Base-by-base conservation (phyloP, 2,797 vertebrate genomes). In the Dallia pectoralis region DNA sequence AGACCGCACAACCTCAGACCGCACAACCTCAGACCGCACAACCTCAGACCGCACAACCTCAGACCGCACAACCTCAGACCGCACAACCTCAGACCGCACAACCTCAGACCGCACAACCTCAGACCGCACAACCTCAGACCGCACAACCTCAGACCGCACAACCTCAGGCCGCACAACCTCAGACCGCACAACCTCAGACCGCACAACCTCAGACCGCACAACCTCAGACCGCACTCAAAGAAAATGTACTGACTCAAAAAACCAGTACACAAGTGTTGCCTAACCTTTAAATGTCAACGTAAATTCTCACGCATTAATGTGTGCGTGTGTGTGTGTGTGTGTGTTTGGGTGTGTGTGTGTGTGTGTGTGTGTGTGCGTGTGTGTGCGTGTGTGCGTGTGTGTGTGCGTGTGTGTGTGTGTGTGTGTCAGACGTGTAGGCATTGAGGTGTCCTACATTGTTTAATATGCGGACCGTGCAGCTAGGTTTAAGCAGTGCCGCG, bases 391-490 rank as follows among this genome's bases (percentile, higher is more conserved):
- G 49, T 56, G 51, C 25, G 53, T 59, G 53, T 59, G 53, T 56
- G 19, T 56, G 53, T 56, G 2, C 9, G 7, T 5, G 4, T 1
- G 4, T 25, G 4, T 56, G 53, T 59, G 59, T 30, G 61, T 63
- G 59, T 62, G 2, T 61, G 25, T 63, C 27, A 25, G 16, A 29
- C 16, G 53, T 56, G 53, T 25, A 25, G 19, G 53, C 22, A 25
- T 22, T 9, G 2, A 6, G 2, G 53, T 15, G 8, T 56, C 7
- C 5, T 1, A 4, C 5, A 25, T 49, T 30, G 6, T 72, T 74
- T 70, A 63, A 71, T 59, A 49, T 65, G 56, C 75, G 15, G 33
- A 65, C 36, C 12, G 71, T 14, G 65, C 30, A 67, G 47, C 18
- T n/a, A 9, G 33, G 36, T 0, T 48, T 29, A 77, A 56, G 47